These are phyloP conservation scores for Metopolophium dirhodum DNA, from an alignment of 1,140 invertebrate species.

Conservation along the genomic window DNA sequence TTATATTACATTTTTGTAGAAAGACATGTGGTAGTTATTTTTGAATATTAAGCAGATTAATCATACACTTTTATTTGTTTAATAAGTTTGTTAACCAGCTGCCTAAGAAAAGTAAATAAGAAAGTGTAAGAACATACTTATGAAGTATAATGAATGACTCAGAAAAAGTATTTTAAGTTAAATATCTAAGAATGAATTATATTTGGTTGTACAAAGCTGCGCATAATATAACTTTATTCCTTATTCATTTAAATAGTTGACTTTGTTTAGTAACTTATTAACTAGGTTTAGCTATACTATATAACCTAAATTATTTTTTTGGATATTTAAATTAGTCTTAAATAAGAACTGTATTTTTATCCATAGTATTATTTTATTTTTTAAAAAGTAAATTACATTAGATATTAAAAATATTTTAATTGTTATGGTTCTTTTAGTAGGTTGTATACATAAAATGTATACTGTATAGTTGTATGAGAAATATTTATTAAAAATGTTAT, in stretches of 20 bases:
- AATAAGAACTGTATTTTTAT: not conserved
- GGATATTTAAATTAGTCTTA: not conserved
- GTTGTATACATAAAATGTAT: not conserved
- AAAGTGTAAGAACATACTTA: not conserved
- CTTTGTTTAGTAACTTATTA: not conserved
- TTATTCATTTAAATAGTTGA: not conserved
- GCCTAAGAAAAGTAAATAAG: not conserved
- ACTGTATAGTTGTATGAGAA: not conserved
- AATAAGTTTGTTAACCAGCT: not conserved
- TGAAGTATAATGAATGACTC: not conserved
- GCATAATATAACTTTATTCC: not conserved
- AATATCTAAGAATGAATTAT: not conserved
- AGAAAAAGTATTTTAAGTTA: not conserved
- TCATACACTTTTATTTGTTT: not conserved
- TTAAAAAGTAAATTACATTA: not conserved
- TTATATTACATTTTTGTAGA: not conserved
- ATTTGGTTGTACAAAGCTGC: not conserved
- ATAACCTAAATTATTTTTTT: not conserved
- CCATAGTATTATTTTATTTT: not conserved
- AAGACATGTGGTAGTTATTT: not conserved
- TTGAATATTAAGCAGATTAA: not conserved
- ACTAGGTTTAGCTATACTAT: too few relatives aligned
- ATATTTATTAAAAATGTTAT: not conserved
- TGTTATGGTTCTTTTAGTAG: not conserved
- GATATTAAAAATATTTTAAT: too few relatives aligned